These are phyloP conservation scores for Gadopsis bispinosus DNA, from an alignment of 2,797 vertebrate genomes.

Conservation along the genomic window DNA sequence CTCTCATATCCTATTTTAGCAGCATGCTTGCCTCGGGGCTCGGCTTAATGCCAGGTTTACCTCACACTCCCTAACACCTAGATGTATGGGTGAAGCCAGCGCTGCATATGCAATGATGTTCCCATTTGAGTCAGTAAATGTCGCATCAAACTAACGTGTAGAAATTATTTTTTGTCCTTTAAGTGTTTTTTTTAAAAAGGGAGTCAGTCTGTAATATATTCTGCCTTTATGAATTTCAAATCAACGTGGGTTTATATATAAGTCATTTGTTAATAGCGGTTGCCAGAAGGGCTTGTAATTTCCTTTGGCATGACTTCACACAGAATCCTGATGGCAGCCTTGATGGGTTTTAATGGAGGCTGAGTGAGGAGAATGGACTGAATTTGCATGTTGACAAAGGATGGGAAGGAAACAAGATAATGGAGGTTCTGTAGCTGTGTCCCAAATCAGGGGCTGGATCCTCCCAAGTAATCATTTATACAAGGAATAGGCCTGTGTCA, in stretches of 20 bases:
- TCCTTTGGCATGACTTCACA: conserved; percentile 72
- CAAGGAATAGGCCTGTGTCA: neutral
- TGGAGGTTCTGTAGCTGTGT: conserved; percentile 35
- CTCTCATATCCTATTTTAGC: conserved; percentile 25
- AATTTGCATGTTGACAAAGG: conserved; percentile 73
- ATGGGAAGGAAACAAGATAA: conserved; percentile 57
- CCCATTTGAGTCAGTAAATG: conserved; percentile 48
- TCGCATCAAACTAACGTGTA: conserved; percentile 50
- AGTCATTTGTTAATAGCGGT: conserved; percentile 69
- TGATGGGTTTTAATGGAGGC: conserved; percentile 68
- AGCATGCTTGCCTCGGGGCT: conserved; percentile 28
- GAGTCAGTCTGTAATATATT: conserved; percentile 64
- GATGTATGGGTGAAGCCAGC: conserved; percentile 31
- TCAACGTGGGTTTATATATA: conserved; percentile 68
- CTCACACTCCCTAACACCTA: conserved; percentile 19
- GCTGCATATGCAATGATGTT: conserved; percentile 35
- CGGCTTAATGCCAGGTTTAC: conserved; percentile 36
- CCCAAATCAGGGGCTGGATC: conserved; percentile 35
- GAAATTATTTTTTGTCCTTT: conserved; percentile 60
- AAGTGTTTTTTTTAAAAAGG: conserved; percentile 58
- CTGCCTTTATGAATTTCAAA: conserved; percentile 72
- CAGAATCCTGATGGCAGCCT: conserved; percentile 62
- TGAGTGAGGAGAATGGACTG: conserved; percentile 52
- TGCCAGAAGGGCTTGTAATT: conserved; percentile 69
- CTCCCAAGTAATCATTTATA: conserved; percentile 24